phyloP scores from a whole-genome alignment of 2,113 vertebrate species.

The Tringa solitaria region DNA sequence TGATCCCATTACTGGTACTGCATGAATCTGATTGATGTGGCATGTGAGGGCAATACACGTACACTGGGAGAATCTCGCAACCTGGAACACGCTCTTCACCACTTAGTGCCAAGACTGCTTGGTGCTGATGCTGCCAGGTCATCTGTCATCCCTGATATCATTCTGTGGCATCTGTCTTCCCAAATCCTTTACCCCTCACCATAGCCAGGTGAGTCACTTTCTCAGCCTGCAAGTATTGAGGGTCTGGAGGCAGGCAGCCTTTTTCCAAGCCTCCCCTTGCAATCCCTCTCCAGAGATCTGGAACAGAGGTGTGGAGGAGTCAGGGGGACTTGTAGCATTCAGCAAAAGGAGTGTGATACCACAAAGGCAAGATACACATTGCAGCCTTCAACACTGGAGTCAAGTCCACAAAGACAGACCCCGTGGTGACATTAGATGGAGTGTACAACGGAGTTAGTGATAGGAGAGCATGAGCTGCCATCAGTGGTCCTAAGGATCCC shows the following conservation, averaged over 20 bases:
- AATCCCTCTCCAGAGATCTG: not conserved
- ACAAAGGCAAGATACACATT: not conserved
- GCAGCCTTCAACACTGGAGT: not conserved
- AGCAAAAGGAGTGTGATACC: not conserved
- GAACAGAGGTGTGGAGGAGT: not conserved
- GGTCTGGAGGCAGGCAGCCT: not conserved
- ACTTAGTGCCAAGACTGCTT: not conserved
- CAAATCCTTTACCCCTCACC: not conserved
- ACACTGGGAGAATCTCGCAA: not conserved
- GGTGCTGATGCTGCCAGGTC: not conserved
- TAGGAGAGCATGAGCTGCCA: not conserved
- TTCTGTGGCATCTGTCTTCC: not conserved
- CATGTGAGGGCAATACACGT: rapidly evolving
- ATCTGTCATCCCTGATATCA: not conserved
- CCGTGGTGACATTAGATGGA: rapidly evolving
- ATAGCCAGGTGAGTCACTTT: not conserved
- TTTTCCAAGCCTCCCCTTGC: not conserved
- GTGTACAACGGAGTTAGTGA: not conserved
- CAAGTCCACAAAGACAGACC: not conserved
- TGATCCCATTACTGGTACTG: not conserved
- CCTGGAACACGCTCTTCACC: not conserved
- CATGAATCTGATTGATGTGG: not conserved
- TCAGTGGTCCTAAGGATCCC: not conserved
- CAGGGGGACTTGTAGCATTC: not conserved
- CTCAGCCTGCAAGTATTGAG: not conserved